Conservation (phyloP, 2,797 vertebrate genomes). For the Hemitrygon akajei region DNA sequence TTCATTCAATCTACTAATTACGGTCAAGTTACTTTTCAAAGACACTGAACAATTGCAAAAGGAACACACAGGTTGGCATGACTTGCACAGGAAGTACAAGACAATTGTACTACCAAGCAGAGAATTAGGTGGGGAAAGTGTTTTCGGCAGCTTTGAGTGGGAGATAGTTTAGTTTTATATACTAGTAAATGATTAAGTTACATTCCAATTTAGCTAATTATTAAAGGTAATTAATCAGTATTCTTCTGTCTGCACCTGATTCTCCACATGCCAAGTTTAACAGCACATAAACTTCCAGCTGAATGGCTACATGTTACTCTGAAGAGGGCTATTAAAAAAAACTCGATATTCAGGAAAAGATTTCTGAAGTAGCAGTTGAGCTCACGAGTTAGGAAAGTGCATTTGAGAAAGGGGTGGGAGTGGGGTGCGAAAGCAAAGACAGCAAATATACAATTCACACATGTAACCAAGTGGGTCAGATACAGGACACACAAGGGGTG, state of each 20-base stretch:
- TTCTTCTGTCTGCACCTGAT: neutral
- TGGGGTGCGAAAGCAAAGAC: neutral
- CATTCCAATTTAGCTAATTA: conserved; percentile 18
- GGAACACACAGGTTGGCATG: neutral
- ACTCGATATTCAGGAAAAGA: neutral
- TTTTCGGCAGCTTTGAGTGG: neutral
- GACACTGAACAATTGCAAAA: conserved; percentile 21
- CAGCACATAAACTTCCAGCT: neutral
- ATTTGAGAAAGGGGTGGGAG: too few species aligned
- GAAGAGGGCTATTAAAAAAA: neutral
- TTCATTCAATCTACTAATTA: neutral
- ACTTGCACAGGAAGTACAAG: neutral
- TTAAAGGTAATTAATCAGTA: neutral
- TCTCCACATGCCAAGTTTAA: neutral
- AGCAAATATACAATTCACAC: neutral
- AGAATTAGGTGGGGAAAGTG: conserved; percentile 2
- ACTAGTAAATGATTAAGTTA: conserved; percentile 16
- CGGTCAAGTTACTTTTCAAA: neutral
- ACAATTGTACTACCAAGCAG: neutral
- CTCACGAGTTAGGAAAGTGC: neutral
- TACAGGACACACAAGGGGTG: neutral
- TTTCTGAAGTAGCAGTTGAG: neutral
- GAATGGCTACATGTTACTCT: neutral
- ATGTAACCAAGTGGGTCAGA: neutral
- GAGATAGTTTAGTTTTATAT: neutral